These are phyloP conservation scores for Sprattus sprattus DNA, from an alignment of 2,113 vertebrate genomes.

Conservation along the genomic window DNA sequence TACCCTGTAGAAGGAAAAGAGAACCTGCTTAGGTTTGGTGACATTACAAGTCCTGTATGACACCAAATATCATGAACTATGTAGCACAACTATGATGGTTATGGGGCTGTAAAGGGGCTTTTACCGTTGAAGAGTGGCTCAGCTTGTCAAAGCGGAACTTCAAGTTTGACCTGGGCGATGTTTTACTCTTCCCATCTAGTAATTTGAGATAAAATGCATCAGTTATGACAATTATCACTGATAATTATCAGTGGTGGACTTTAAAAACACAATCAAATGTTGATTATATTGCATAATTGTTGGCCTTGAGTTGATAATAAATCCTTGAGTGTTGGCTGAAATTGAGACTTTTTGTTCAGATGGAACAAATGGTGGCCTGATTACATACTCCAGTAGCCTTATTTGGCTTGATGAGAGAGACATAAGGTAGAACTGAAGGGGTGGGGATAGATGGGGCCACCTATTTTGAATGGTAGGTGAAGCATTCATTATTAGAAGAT, in stretches of 20 bases:
- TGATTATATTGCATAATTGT: background rate
- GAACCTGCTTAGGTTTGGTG: background rate
- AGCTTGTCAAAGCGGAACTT: slow-evolving; percentile 98
- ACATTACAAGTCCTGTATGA: background rate
- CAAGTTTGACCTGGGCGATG: slow-evolving; percentile 90
- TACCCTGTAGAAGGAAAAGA: background rate
- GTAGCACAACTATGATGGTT: background rate
- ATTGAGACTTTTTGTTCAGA: background rate
- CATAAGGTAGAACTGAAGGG: too few species aligned
- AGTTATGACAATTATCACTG: background rate
- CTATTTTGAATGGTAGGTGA: too few species aligned
- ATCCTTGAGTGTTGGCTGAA: background rate
- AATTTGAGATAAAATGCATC: slow-evolving; percentile 1
- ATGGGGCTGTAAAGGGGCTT: slow-evolving; percentile 41
- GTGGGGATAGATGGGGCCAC: too few species aligned
- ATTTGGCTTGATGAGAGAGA: background rate
- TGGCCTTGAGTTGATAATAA: background rate
- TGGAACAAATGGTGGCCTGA: background rate
- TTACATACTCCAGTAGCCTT: background rate
- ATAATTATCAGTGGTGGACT: background rate
- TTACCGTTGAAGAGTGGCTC: slow-evolving; percentile 82
- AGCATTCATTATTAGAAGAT: too few species aligned
- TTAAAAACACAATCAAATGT: background rate
- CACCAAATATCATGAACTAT: background rate
- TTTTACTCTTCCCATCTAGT: slow-evolving; percentile 86